Conservation (phyloP, 1,140 invertebrate genomes). For the Drosophila varians region DNA sequence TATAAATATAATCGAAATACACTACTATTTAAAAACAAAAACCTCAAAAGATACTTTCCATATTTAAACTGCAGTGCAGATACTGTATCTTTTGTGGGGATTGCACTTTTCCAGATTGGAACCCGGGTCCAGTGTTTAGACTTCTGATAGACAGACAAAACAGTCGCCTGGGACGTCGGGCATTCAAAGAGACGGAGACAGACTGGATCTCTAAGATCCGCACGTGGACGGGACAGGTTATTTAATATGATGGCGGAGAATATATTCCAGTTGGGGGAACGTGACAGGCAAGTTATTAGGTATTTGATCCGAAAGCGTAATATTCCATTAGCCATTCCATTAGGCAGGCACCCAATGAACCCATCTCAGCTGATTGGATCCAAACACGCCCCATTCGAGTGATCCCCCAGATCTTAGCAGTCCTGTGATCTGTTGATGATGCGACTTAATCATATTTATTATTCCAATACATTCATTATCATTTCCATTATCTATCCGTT, state of each 20-base stretch:
- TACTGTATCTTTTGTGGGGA: conserved; percentile 39
- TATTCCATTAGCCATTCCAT: conserved; percentile 5
- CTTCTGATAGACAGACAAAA: conserved; percentile 23
- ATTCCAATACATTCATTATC: conserved; percentile 12
- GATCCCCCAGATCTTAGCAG: conserved; percentile 14
- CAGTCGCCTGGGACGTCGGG: conserved; percentile 17
- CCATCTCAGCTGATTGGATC: conserved; percentile 19
- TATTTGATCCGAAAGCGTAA: neutral
- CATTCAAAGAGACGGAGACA: neutral
- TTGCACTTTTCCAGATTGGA: conserved; percentile 27
- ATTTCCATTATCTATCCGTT: conserved; percentile 1
- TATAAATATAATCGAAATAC: too few species aligned
- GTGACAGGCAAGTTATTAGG: conserved; percentile 2
- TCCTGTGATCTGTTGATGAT: conserved; percentile 16
- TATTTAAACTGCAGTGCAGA: conserved; percentile 8
- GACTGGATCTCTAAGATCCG: conserved; percentile 18
- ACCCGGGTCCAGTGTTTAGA: conserved; percentile 24
- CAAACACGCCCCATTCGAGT: conserved; percentile 23
- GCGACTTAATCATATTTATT: conserved; percentile 23
- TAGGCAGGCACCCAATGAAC: conserved; percentile 20
- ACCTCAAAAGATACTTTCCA: neutral
- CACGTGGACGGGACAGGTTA: conserved; percentile 33
- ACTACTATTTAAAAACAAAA: neutral
- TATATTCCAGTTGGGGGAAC: neutral
- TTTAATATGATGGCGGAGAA: neutral